Evolutionary conservation across 2,888 invertebrate genomes (phyloP).

Genomic region (Lydus trimaculatus): DNA sequence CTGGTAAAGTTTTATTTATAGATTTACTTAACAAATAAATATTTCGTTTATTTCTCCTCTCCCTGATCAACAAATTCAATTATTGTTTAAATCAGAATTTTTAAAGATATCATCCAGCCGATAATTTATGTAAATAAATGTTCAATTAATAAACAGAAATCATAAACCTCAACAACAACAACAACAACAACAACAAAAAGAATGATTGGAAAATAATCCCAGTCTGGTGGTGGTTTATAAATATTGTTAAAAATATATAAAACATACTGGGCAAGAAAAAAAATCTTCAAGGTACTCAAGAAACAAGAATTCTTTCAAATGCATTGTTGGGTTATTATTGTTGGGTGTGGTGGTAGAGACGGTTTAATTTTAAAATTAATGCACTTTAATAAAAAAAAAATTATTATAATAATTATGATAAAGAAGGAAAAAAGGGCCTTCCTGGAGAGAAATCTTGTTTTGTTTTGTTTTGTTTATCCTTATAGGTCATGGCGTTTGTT

Average conservation of each 20-base stretch:
- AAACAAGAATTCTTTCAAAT: conserved; percentile 6
- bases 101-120: not conserved
- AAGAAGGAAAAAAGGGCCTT: not conserved
- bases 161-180: too few relatives aligned
- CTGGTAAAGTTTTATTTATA: not conserved
- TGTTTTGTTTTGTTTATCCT: not conserved
- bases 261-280: not conserved
- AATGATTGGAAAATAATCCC: not conserved
- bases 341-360: conserved; percentile 9
- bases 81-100: not conserved
- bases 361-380: not conserved
- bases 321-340: not conserved
- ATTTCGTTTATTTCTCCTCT: not conserved
- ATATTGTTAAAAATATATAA: not conserved
- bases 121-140: not conserved
- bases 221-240: not conserved
- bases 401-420: too few relatives aligned
- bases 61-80: not conserved
- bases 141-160: too few relatives aligned
- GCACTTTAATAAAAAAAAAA: not conserved
- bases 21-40: too few relatives aligned
- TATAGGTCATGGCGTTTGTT: not conserved
- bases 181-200: too few relatives aligned
- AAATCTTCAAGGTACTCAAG: conserved; percentile 6
- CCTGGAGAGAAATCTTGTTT: not conserved